Conservation (phyloP, 2,113 vertebrate genomes). For the Hyla sarda region DNA sequence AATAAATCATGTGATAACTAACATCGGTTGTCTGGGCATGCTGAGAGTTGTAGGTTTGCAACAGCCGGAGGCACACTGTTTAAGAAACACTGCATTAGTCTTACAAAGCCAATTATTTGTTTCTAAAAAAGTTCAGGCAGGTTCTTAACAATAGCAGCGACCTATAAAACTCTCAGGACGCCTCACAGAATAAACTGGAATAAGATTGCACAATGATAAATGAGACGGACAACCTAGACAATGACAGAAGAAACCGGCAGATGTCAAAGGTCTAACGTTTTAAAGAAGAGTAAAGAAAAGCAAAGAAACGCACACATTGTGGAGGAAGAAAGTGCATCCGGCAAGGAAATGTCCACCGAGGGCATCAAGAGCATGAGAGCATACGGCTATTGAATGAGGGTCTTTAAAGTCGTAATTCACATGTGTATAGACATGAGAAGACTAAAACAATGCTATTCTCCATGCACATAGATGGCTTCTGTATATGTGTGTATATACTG, state of each 20-base stretch:
- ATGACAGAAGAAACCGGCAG: neutral
- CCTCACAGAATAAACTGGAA: neutral
- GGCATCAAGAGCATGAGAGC: neutral
- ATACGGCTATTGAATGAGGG: neutral
- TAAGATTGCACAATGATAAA: neutral
- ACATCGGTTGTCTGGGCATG: too few relatives aligned
- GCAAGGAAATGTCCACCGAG: conserved; percentile 15
- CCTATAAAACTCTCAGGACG: neutral
- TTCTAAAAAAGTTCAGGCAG: neutral
- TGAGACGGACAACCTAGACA: neutral
- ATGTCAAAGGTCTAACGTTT: conserved; percentile 1
- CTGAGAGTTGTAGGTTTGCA: too few relatives aligned
- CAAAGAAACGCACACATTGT: neutral
- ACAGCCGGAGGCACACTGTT: too few relatives aligned
- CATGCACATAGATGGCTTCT: neutral
- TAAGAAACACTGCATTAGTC: too few relatives aligned
- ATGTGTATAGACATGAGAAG: conserved; percentile 7
- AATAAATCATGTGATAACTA: too few relatives aligned
- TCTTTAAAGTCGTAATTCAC: neutral
- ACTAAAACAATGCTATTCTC: neutral
- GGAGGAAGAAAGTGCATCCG: conserved; percentile 25
- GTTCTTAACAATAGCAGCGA: neutral
- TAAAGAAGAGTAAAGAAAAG: conserved; percentile 19
- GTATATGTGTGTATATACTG: too few relatives aligned
- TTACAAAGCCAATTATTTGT: conserved; percentile 1